Base-by-base conservation (phyloP, 2,797 vertebrate species). In the Cirrhinus molitorella region DNA sequence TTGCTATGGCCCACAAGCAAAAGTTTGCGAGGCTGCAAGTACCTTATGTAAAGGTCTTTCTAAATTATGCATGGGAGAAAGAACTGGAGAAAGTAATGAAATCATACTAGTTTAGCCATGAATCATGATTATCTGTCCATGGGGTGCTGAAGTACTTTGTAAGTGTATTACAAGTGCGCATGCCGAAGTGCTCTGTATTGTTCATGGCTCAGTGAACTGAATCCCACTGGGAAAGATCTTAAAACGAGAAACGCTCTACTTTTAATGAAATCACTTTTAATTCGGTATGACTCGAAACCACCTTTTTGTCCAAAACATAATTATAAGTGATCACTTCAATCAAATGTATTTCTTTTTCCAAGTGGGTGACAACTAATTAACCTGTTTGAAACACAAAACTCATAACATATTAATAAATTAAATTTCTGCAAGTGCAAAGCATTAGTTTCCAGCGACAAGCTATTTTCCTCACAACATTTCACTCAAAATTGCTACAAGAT, bases 1-100 rank as follows among this genome's bases (percentile, higher is more conserved):
- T 79, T 86, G 86, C 81, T 75, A 66, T 70, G 85, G 84, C 80
- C 90, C 89, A 88, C 90, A 87, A 80, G 85, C 66, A 82, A 80
- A 87, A 61, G 59, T 87, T 68, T 86, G 89, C 88, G 89, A 79
- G 70, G 21, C 79, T 84, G 84, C 88, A 85, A 93, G 88, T 90
- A 86, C 80, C 89, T 93, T 91, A 93, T 79, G 87, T 91, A 93
- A 93, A 89, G 81, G 40, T 82, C 79, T 80, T 49, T 82, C 84
- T 87, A 61, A 59, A 78, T 90, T 73, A 88, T 87, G 51, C 66
- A 87, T 83, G 89, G 72, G 57, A 65, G 53, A 63, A 25, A 76
- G 31, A 76, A 37, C 61, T 13, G 9, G 16, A 68, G 19, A 57
- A 86, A 72, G 61, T 57, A 85, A 86, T 25, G 53, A 43, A 85